phyloP scores from a whole-genome alignment of 2,113 vertebrate genomes.

The Protomyctophum bolini region DNA sequence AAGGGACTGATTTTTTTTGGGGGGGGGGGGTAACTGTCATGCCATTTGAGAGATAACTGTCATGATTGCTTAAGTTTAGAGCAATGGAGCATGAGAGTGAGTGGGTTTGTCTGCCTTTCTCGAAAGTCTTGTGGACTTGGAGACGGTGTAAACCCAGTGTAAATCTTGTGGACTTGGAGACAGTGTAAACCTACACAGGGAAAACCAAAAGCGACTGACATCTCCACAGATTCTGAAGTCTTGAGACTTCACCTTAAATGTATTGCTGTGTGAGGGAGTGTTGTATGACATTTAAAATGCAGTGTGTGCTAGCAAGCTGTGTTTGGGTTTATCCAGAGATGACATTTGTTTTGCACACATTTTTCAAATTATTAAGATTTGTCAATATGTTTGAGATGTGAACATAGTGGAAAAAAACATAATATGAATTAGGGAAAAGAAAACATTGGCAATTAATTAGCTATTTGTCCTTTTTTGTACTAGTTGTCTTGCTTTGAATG shows the following conservation, averaged over 20 bases:
- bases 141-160: conserved; percentile 33
- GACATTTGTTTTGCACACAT: conserved; percentile 21
- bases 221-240: neutral
- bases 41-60: conserved; percentile 20
- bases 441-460: neutral
- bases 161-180: conserved; percentile 8
- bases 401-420: conserved; percentile 40
- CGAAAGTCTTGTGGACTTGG: conserved; percentile 55
- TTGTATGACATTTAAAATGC: conserved; percentile 21
- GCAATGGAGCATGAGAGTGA: neutral
- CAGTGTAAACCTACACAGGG: conserved; percentile 27
- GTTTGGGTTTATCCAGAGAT: conserved; percentile 26
- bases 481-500: conserved; percentile 1
- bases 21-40: neutral
- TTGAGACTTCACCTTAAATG: neutral
- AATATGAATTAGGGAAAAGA: conserved; percentile 26
- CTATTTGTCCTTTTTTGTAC: conserved; percentile 11
- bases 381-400: conserved; percentile 31
- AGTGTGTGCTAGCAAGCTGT: conserved; percentile 31
- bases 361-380: conserved; percentile 9
- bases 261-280: conserved; percentile 18
- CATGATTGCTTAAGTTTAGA: conserved; percentile 23
- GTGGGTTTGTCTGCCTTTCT: conserved; percentile 22
- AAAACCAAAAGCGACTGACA: neutral
- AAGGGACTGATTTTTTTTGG: neutral